Base-by-base conservation (phyloP, 2,888 invertebrate genomes). In the Ochropleura plecta region DNA sequence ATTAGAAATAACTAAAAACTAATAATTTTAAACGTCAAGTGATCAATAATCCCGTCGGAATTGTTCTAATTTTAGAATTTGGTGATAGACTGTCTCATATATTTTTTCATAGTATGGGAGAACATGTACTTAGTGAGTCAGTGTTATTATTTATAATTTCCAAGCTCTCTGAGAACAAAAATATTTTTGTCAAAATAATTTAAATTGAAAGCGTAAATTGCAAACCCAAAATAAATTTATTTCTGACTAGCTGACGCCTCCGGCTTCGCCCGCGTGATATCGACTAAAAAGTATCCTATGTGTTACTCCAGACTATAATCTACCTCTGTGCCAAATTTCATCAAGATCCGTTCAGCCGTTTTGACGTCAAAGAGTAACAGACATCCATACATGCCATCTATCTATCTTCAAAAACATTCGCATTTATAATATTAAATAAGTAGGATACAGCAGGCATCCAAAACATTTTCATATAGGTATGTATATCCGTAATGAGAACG, bases 401-500 rank as follows among this genome's bases (percentile, higher is more conserved):
- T n/a, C n/a, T n/a, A n/a, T n/a, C n/a, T n/a, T n/a, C n/a, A n/a
- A n/a, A n/a, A n/a, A n/a, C n/a, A n/a, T n/a, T n/a, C n/a, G n/a
- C n/a, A n/a, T n/a, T n/a, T n/a, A n/a, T n/a, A n/a, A n/a, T n/a
- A n/a, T n/a, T n/a, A n/a, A n/a, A n/a, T n/a, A n/a, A n/a, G n/a
- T n/a, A n/a, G n/a, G n/a, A 64, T 65, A 3, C 0, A 12, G 3
- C 7, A 53, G n/a, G 14, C 18, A 70, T 78, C 53, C 20, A 53
- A 57, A 79, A 63, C 18, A 66, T 53, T 78, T 51, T 70, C 53
- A 49, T 64, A 18, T 30, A n/a, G n/a, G n/a, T n/a, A 30, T 30
- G 30, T 30, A 30, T 86, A 46, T 75, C 9, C 5, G 46, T 66
- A 82, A 77, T 85, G 57, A 77, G 46, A 81, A 90, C 86, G 89